Evolutionary conservation across 2,797 vertebrate species (phyloP).

Genomic region (Bucorvus abyssinicus): DNA sequence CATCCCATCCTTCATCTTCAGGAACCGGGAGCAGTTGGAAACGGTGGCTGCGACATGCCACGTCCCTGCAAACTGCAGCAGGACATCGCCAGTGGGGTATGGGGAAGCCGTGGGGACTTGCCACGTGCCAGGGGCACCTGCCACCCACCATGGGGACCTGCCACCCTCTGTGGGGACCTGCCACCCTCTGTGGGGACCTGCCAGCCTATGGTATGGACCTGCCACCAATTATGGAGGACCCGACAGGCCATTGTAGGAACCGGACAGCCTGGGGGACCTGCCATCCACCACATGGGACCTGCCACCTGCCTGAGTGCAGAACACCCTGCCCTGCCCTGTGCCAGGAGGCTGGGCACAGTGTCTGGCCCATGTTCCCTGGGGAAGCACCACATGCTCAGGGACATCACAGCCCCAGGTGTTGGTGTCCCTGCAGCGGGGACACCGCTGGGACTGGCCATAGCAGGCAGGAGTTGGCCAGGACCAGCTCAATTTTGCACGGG

Average conservation of each 20-base stretch:
- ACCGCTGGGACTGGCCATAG: background rate
- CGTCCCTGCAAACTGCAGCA: conserved; percentile 21
- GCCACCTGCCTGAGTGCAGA: background rate
- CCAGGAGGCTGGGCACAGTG: background rate
- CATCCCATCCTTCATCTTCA: conserved; percentile 17
- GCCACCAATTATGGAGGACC: no score
- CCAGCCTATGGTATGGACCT: background rate
- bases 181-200: background rate
- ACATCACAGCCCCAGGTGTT: fast-evolving
- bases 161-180: background rate
- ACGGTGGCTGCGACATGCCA: background rate
- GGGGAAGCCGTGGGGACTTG: background rate
- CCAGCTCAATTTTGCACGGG: background rate
- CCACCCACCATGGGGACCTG: background rate
- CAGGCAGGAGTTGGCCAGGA: background rate
- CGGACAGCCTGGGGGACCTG: background rate
- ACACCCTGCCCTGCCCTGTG: background rate
- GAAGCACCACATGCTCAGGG: fast-evolving
- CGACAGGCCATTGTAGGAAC: no score
- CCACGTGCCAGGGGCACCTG: no score
- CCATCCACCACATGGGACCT: background rate
- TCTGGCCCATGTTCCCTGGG: background rate
- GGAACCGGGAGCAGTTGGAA: conserved; percentile 8
- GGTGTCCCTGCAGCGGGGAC: background rate
- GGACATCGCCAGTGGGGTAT: background rate